Evolutionary conservation across 1,140 invertebrate species (phyloP).

Genomic region (Sitophilus oryzae): DNA sequence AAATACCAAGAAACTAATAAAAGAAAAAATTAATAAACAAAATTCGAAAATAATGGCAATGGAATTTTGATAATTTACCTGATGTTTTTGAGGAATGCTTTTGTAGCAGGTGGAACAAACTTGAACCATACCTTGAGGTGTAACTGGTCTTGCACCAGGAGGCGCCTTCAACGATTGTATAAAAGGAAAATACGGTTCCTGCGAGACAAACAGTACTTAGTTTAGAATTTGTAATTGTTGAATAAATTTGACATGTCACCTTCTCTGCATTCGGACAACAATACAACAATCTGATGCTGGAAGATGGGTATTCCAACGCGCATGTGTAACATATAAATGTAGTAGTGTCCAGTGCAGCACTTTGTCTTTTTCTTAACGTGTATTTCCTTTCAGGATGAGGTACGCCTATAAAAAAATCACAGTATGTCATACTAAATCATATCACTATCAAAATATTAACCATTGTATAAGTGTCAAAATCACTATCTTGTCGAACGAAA

Average conservation of each 20-base stretch:
- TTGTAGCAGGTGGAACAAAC: conserved; percentile 82
- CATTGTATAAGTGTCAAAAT: no score
- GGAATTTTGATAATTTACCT: conserved; percentile 51
- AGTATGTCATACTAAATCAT: no score
- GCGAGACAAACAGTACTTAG: not conserved
- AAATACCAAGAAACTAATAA: not conserved
- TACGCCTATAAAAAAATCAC: conserved; percentile 54
- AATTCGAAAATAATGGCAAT: no score
- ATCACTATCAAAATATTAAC: no score
- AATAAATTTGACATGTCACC: conserved; percentile 5
- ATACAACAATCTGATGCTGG: conserved; percentile 72
- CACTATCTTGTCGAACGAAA: no score
- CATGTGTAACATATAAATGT: conserved; percentile 87
- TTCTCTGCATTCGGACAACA: conserved; percentile 76
- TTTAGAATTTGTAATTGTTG: not conserved
- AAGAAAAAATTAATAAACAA: conserved; percentile 1
- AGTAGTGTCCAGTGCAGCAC: conserved; percentile 57
- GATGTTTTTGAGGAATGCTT: conserved; percentile 73
- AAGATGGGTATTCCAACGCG: conserved; percentile 68
- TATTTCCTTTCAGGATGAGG: conserved; percentile 72
- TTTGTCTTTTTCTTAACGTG: conserved; percentile 66
- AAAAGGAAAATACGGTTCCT: conserved; percentile 82
- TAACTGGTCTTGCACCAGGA: conserved; percentile 76
- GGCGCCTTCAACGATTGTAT: conserved; percentile 71
- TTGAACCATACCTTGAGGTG: conserved; percentile 74